These are phyloP conservation scores for Mactromeris polynyma DNA, from an alignment of 2,888 invertebrate genomes.

Conservation along the genomic window DNA sequence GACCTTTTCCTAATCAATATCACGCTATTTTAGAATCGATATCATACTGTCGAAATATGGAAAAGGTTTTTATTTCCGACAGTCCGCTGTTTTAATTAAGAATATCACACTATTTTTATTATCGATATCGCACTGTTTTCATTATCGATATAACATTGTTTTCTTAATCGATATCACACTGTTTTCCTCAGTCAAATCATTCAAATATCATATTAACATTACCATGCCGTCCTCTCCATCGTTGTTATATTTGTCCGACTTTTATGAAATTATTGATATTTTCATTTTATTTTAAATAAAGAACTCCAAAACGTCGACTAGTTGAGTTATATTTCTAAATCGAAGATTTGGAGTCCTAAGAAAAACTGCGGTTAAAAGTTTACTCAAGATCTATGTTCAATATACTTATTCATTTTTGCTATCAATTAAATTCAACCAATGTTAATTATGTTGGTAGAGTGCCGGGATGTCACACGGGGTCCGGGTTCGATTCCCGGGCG, in stretches of 20 bases:
- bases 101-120: neutral
- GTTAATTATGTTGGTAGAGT: too few species aligned
- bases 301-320: neutral
- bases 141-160: neutral
- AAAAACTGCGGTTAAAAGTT: too few species aligned
- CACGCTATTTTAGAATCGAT: too few species aligned
- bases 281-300: conserved; percentile 4
- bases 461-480: too few species aligned
- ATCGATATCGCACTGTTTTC: neutral
- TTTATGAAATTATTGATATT: conserved; percentile 1
- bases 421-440: too few species aligned
- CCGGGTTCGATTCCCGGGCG: too few species aligned
- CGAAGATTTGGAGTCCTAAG: too few species aligned
- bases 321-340: too few species aligned
- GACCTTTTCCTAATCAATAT: too few species aligned
- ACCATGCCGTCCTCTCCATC: neutral
- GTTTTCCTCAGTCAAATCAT: neutral
- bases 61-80: neutral
- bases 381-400: too few species aligned
- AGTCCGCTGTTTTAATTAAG: neutral
- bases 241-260: neutral
- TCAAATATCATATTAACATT: neutral
- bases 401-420: too few species aligned
- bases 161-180: neutral
- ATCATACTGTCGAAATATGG: too few species aligned